These are phyloP conservation scores for Thecophora atra DNA, from an alignment of 2,888 invertebrate species.

Conservation along the genomic window DNA sequence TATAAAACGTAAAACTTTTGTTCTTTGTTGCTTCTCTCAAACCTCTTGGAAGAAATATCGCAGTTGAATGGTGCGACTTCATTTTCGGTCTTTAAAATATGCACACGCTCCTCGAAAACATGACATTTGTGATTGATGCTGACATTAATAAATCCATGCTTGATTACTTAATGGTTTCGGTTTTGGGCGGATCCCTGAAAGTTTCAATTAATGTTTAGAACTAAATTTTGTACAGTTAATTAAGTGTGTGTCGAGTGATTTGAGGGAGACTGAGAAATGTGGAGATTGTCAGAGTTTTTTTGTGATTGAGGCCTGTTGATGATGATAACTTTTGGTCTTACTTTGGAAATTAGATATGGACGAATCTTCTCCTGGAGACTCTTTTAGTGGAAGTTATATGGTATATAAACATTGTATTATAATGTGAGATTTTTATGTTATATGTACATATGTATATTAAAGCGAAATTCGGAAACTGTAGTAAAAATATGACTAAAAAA, in stretches of 20 bases:
- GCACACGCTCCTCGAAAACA: background rate
- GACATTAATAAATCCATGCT: background rate
- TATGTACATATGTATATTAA: too few species aligned
- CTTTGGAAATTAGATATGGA: too few species aligned
- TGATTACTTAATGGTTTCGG: background rate
- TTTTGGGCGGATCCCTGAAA: background rate
- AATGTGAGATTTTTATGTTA: too few species aligned
- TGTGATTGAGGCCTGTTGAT: background rate
- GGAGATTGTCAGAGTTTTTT: background rate
- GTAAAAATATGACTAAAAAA: too few species aligned
- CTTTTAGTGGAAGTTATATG: too few species aligned
- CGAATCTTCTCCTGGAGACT: too few species aligned
- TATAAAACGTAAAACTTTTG: conserved; percentile 1
- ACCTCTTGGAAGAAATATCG: background rate
- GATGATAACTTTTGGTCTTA: too few species aligned
- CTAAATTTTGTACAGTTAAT: background rate
- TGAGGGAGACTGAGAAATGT: background rate
- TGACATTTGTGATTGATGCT: background rate
- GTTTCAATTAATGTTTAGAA: background rate
- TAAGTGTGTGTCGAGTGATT: background rate
- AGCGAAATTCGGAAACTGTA: too few species aligned
- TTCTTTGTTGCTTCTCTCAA: conserved; percentile 1
- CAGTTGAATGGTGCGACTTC: background rate
- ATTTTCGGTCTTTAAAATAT: background rate
- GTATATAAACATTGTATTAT: too few species aligned